Conservation (phyloP, 2,797 vertebrate genomes). For the Vultur gryphus region DNA sequence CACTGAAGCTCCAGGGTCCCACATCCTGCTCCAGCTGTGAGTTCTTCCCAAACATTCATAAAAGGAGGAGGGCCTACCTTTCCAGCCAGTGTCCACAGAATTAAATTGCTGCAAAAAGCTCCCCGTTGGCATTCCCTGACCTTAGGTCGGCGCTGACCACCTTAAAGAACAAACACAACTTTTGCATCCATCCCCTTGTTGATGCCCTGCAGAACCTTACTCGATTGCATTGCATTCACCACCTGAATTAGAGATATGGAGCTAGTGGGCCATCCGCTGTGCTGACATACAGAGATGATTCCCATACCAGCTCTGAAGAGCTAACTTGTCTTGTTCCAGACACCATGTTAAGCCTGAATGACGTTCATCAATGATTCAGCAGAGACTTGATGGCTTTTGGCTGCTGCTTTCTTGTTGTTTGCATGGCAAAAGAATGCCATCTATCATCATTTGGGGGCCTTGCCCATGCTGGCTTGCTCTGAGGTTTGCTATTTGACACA, state of each 20-base stretch:
- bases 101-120: neutral
- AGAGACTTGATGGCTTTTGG: neutral
- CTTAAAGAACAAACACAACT: neutral
- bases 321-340: neutral
- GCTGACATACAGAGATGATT: neutral
- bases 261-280: neutral
- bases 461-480: neutral
- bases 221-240: neutral
- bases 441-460: neutral
- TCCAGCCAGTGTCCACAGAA: neutral
- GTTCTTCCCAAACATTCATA: neutral
- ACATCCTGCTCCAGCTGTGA: neutral
- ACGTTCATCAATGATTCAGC: neutral
- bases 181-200: neutral
- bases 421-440: neutral
- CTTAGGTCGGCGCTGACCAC: accelerated
- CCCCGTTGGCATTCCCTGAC: neutral
- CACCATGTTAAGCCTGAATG: neutral
- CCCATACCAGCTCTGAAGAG: neutral
- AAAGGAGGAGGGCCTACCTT: neutral
- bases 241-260: neutral
- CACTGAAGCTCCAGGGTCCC: neutral
- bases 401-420: neutral
- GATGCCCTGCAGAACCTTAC: neutral
- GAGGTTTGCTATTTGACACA: neutral